A percentile compares a stretch with the other conserved stretches of the same genome.
Evolutionary conservation across 2,113 vertebrate species (phyloP).

Genomic region (Spilogale gracilis): DNA sequence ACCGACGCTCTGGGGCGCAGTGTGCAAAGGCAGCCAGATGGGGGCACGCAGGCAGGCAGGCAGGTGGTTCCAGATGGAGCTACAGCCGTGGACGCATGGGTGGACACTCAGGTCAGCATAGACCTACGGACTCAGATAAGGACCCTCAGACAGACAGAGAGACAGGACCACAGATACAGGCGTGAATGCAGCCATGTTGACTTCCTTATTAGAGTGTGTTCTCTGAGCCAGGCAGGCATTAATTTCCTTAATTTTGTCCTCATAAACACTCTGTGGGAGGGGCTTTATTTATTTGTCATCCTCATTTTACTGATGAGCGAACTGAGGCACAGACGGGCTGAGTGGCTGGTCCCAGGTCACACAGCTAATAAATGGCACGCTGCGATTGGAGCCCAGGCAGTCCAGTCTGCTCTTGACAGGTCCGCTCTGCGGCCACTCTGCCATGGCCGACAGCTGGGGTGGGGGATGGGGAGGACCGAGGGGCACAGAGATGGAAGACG

Average conservation of each 20-base stretch:
- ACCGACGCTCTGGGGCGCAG: neutral
- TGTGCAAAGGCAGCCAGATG: neutral
- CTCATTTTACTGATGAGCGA: neutral
- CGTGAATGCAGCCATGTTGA: neutral
- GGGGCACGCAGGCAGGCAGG: neutral
- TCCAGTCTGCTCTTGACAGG: neutral
- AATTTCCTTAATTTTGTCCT: conserved; percentile 20
- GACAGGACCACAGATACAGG: neutral
- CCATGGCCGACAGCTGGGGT: neutral
- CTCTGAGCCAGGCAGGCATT: neutral
- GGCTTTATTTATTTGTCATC: neutral
- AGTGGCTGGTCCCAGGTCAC: neutral
- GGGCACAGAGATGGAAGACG: neutral
- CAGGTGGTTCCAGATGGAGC: neutral
- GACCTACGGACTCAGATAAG: neutral
- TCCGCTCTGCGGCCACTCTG: neutral
- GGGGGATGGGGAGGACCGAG: neutral
- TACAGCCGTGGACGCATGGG: neutral
- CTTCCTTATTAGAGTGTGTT: neutral
- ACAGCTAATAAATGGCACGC: neutral
- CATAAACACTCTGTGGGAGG: neutral
- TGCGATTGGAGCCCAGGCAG: neutral
- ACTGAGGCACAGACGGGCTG: neutral
- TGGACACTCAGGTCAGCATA: neutral
- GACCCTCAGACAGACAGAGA: neutral